Base-by-base conservation (phyloP, 1,140 invertebrate genomes). In the Sminthurinus signatus region DNA sequence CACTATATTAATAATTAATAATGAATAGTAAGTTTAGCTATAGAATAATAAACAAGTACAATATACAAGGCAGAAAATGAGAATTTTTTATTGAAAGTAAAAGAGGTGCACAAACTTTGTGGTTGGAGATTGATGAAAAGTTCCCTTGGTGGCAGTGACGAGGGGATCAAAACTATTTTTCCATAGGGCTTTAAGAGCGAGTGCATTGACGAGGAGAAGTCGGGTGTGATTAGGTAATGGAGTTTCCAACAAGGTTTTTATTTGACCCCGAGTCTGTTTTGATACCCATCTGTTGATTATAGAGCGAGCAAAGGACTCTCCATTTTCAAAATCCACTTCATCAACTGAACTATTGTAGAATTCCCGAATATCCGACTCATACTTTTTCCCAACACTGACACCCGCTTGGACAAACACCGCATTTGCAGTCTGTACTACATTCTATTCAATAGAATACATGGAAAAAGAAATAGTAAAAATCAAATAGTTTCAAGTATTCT, bases 101-200 rank as follows among this genome's bases (percentile, higher is more conserved):
- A 36, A 36, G 15, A 8, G 15, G 32, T 36, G 32, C 5, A 36
- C 32, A 8, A 36, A 62, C 60, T 55, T 60, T 32, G 65, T 56
- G 51, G 62, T 68, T 4, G 62, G 51, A 58, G 62, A 21, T 59
- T 69, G 50, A 64, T 73, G 70, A 73, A 76, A 77, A 8, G 73
- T 69, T 27, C 75, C 75, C 50, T 74, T 73, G 23, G 74, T 68
- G 28, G 74, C 74, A 0, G 75, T 77, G 19, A 70, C 63, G 2
- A 69, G 50, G 0, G 64, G 71, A 44, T 77, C 74, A 59, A 77
- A 77, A 19, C 70, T 68, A 57, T 74, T 70, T 17, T 75, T 70
- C 76, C 76, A 77, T 5, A 59, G 51, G 23, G 73, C 73, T 29
- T 72, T 68, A 23, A 76, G 43, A 5, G 67, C 52, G 3, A 74